Evolutionary conservation across 2,113 vertebrate species (phyloP).

Genomic region (Sylvia atricapilla): DNA sequence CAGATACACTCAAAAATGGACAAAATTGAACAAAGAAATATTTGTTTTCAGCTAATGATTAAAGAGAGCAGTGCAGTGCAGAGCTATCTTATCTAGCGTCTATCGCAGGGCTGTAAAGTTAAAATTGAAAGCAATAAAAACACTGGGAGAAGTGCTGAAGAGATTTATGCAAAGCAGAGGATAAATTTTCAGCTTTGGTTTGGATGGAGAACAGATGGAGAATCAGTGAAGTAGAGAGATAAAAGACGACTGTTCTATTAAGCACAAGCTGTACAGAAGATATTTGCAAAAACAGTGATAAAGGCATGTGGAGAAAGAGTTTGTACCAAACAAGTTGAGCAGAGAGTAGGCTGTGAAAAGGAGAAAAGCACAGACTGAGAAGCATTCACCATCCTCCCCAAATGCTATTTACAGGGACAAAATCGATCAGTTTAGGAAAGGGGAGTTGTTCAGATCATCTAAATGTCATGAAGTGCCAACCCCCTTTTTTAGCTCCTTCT

Average conservation of each 20-base stretch:
- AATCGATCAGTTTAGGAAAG: neutral
- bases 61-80: neutral
- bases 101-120: neutral
- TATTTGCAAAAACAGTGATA: slow-evolving; percentile 5
- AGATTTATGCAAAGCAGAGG: slow-evolving; percentile 38
- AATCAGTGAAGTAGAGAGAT: slow-evolving; percentile 20
- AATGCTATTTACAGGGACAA: neutral
- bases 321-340: neutral
- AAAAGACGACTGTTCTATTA: neutral
- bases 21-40: neutral
- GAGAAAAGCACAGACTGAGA: neutral
- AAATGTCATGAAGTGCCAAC: neutral
- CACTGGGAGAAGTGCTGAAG: neutral
- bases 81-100: neutral
- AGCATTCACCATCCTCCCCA: neutral
- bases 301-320: neutral
- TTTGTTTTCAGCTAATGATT: neutral
- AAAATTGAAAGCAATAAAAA: slow-evolving; percentile 15
- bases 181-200: slow-evolving; percentile 39
- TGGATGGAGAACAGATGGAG: slow-evolving; percentile 54
- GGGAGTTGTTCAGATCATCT: neutral
- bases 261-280: slow-evolving; percentile 53
- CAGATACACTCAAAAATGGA: neutral
- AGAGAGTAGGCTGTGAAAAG: neutral
- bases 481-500: neutral